Evolutionary conservation across 2,888 invertebrate genomes (phyloP).

Genomic region (Megaustenia siamemsis): DNA sequence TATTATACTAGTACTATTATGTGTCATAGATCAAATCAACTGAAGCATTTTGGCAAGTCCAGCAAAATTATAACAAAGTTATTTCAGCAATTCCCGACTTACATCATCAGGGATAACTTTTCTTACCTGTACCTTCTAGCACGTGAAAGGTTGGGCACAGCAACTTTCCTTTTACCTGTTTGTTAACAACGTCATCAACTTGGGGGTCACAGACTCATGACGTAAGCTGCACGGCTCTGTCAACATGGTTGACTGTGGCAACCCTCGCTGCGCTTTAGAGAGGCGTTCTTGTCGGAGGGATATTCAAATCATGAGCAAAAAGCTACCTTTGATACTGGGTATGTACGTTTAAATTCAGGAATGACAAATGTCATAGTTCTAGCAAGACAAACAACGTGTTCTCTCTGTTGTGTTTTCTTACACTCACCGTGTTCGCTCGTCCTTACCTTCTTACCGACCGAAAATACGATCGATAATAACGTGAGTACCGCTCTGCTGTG

Average conservation of each 20-base stretch:
- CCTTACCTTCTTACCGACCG: slow-evolving; percentile 59
- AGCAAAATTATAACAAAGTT: too few relatives aligned
- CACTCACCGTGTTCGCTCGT: slow-evolving; percentile 63
- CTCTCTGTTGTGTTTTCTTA: too few relatives aligned
- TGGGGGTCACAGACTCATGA: slow-evolving; percentile 67
- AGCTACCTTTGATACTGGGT: slow-evolving; percentile 78
- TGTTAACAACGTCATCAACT: slow-evolving; percentile 67
- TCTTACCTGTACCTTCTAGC: not conserved
- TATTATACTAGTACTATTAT: too few relatives aligned
- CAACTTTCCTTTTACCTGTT: slow-evolving; percentile 47
- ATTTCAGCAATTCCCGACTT: too few relatives aligned
- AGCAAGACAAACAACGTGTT: too few relatives aligned
- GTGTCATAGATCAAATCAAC: too few relatives aligned
- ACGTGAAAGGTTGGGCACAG: not conserved
- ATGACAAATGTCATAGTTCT: too few relatives aligned
- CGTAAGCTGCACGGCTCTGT: slow-evolving; percentile 66
- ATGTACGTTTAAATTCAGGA: slow-evolving; percentile 60
- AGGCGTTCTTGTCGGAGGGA: slow-evolving; percentile 79
- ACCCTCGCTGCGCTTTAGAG: slow-evolving; percentile 77
- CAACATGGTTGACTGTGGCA: slow-evolving; percentile 80
- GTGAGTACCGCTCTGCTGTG: slow-evolving; percentile 56
- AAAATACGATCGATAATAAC: slow-evolving; percentile 62
- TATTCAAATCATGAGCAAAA: slow-evolving; percentile 80
- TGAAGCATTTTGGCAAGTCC: too few relatives aligned
- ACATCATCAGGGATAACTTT: too few relatives aligned